Evolutionary conservation across 2,113 vertebrate genomes (phyloP).

Genomic region (Collichthys lucidus): DNA sequence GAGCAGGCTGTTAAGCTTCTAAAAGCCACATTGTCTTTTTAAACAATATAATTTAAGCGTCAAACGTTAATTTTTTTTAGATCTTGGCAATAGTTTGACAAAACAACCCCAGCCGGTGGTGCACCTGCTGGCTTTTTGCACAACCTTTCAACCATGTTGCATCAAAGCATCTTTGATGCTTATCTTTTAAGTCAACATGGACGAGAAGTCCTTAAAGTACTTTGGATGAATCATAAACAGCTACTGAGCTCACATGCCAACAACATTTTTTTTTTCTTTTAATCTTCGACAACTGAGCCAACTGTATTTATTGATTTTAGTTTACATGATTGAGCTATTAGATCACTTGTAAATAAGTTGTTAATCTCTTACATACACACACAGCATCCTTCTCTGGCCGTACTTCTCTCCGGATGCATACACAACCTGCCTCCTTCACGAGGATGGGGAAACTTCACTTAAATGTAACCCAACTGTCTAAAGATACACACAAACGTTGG

Average conservation of each 20-base stretch:
- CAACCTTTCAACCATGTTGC: background rate
- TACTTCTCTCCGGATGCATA: background rate
- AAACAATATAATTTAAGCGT: background rate
- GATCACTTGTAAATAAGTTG: no score
- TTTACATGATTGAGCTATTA: no score
- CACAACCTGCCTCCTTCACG: background rate
- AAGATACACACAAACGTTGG: background rate
- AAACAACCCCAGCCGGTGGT: background rate
- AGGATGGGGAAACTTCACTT: background rate
- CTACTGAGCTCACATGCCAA: background rate
- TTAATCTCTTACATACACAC: background rate
- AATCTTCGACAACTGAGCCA: background rate
- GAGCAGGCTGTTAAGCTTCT: no score
- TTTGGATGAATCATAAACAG: constrained; percentile 2
- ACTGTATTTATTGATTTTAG: background rate
- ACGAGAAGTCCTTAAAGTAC: background rate
- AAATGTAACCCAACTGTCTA: background rate
- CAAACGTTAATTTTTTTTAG: no score
- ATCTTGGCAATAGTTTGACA: no score
- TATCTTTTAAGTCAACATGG: background rate
- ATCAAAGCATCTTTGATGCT: background rate
- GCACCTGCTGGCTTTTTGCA: background rate
- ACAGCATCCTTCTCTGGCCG: background rate
- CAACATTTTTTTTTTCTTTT: background rate
- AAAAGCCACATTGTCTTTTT: background rate